Conservation (phyloP, 2,888 invertebrate genomes). For the Myathropa florea region DNA sequence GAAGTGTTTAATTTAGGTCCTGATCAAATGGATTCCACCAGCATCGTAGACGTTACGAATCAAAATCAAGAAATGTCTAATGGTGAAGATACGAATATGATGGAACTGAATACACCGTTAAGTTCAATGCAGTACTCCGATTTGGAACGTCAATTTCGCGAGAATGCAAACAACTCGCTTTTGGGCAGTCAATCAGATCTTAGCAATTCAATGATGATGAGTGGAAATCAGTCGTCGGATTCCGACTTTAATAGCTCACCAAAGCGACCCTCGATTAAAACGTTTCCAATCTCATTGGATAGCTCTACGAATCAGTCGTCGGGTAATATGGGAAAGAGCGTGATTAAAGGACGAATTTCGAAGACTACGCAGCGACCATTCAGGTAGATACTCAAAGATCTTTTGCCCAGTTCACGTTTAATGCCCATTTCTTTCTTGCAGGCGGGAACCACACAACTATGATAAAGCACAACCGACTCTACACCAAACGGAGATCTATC, state of each 20-base stretch:
- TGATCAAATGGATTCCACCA: constrained; percentile 76
- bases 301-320: constrained; percentile 45
- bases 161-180: constrained; percentile 43
- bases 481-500: constrained; percentile 81
- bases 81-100: constrained; percentile 78
- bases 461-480: constrained; percentile 81
- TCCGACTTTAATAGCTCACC: constrained; percentile 56
- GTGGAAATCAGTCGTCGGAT: constrained; percentile 48
- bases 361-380: constrained; percentile 77
- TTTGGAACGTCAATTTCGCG: constrained; percentile 76
- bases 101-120: constrained; percentile 78
- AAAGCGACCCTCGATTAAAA: constrained; percentile 68
- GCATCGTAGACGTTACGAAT: constrained; percentile 77
- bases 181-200: constrained; percentile 53
- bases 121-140: constrained; percentile 75
- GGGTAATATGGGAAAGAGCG: constrained; percentile 73
- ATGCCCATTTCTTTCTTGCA: constrained; percentile 58
- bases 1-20: constrained; percentile 68
- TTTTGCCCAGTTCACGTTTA: not conserved
- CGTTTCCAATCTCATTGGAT: constrained; percentile 72
- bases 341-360: constrained; percentile 79
- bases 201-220: constrained; percentile 50
- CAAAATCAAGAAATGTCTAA: constrained; percentile 63
- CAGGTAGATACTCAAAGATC: constrained; percentile 2
- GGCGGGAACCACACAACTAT: constrained; percentile 81